Base-by-base conservation (phyloP, 2,888 invertebrate genomes). In the Tribolium freemani region DNA sequence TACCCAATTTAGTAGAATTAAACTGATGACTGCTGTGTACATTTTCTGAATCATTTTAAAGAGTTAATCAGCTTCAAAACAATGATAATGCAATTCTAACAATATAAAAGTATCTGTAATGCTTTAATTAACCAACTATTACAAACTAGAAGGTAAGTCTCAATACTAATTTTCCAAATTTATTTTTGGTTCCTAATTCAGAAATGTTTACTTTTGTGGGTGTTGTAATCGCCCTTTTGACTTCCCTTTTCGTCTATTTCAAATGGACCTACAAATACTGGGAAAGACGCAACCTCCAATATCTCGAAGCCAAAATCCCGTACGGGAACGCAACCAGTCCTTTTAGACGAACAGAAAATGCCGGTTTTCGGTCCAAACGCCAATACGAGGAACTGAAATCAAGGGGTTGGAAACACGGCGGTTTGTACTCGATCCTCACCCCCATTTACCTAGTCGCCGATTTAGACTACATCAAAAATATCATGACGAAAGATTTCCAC, bases 401-500 rank as follows among this genome's bases (percentile, higher is more conserved):
- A 11, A 64, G 57, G 13, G 38, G 57, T 4, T 58, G 26, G 50
- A 69, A 63, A 44, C 67, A 70, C 21, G 67, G 51, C 2, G 74
- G 74, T 6, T n/a, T 57, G n/a, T 74, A 68, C 48, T 53, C 57
- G 3, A 9, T 74, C 5, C 6, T 16, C 21, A 20, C 48, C 9
- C 77, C 78, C 0, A 63, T 64, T 4, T 78, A 75, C 53, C 0
- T 79, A 0, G 72, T 75, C 0, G 44, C 74, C 0, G 74, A 78
- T 53, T 54, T 70, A 3, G 75, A 79, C n/a, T 72, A 66, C 6
- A 53, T 80, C 20, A 79, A 79, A 66, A 86, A 87, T 50, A 84
- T 91, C 13, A 79, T 91, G 77, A 88, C 88, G 38, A 89, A 87
- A 73, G 91, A 91, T 76, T 92, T 90, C 74, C 85, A 85, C 5